A percentile compares a stretch with the other conserved stretches of the same genome.
phyloP scores from a whole-genome alignment of 2,797 vertebrate species.

The Propithecus perrieri region DNA sequence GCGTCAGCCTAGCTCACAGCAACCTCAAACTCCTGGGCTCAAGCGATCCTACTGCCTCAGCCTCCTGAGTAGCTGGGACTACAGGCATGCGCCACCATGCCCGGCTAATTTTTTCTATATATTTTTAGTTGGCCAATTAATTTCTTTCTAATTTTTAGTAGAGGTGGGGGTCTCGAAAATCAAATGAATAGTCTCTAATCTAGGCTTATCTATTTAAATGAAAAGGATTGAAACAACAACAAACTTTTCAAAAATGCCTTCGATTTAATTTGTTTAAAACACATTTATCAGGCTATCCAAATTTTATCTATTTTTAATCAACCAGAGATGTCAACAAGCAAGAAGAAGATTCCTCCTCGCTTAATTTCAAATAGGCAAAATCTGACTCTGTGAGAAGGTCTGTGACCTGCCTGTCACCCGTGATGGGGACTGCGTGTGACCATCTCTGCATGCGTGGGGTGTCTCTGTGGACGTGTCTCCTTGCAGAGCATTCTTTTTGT shows the following conservation, averaged over 20 bases:
- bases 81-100: too few relatives aligned
- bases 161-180: background rate
- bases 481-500: background rate
- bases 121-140: too few relatives aligned
- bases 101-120: too few relatives aligned
- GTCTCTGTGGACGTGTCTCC: too few relatives aligned
- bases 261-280: conserved; percentile 15
- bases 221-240: conserved; percentile 45
- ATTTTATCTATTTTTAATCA: conserved; percentile 54
- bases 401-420: background rate
- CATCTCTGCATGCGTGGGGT: accelerated
- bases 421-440: background rate
- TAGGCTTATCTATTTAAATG: conserved; percentile 24
- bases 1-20: too few relatives aligned
- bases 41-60: too few relatives aligned
- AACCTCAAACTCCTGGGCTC: too few relatives aligned
- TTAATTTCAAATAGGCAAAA: background rate
- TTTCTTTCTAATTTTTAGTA: too few relatives aligned
- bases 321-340: background rate
- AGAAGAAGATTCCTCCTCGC: background rate
- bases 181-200: conserved; percentile 12
- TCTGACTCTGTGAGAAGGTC: background rate
- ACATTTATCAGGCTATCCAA: conserved; percentile 36
- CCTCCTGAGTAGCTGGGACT: too few relatives aligned
- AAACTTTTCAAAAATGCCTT: conserved; percentile 17